Evolutionary conservation across 37 sponge, comb jelly and placozoan genomes (phyloP).

Genomic region (Haliclona indistincta): DNA sequence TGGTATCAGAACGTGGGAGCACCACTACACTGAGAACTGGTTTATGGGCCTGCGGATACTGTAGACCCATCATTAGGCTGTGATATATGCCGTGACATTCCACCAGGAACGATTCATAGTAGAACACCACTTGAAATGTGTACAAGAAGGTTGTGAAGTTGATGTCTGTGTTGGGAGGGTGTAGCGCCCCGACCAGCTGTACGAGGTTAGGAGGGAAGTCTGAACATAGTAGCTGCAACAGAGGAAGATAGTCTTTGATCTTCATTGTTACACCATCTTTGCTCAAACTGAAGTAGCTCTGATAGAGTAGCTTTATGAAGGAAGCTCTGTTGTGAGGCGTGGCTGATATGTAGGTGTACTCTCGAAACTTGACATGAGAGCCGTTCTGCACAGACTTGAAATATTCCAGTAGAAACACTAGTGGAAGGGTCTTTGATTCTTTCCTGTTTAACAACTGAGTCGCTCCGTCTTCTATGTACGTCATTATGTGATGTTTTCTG

Average conservation of each 20-base stretch:
- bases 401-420: slow-evolving; percentile 67
- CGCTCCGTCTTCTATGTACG: slow-evolving; percentile 71
- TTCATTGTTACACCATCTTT: slow-evolving; percentile 43
- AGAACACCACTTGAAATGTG: slow-evolving; percentile 76
- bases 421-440: slow-evolving; percentile 70
- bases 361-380: slow-evolving; percentile 71
- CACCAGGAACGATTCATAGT: slow-evolving; percentile 68
- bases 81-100: slow-evolving; percentile 21
- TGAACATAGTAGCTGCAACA: slow-evolving; percentile 62
- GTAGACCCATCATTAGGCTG: slow-evolving; percentile 3
- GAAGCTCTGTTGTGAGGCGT: slow-evolving; percentile 83
- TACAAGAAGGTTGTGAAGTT: slow-evolving; percentile 68
- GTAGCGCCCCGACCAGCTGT: not conserved
- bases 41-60: not conserved
- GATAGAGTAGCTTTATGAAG: slow-evolving; percentile 63
- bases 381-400: slow-evolving; percentile 65
- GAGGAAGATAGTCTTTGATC: slow-evolving; percentile 56
- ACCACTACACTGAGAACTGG: not conserved
- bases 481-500: slow-evolving; percentile 67
- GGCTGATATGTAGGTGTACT: slow-evolving; percentile 59
- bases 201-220: slow-evolving; percentile 55
- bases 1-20: not conserved
- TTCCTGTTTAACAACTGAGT: slow-evolving; percentile 35
- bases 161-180: not conserved
- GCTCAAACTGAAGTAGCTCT: slow-evolving; percentile 49